Evolutionary conservation across 1,140 invertebrate genomes (phyloP), one percentile per base, ranked within the genome.

Genomic region (Lucilia cuprina): DNA sequence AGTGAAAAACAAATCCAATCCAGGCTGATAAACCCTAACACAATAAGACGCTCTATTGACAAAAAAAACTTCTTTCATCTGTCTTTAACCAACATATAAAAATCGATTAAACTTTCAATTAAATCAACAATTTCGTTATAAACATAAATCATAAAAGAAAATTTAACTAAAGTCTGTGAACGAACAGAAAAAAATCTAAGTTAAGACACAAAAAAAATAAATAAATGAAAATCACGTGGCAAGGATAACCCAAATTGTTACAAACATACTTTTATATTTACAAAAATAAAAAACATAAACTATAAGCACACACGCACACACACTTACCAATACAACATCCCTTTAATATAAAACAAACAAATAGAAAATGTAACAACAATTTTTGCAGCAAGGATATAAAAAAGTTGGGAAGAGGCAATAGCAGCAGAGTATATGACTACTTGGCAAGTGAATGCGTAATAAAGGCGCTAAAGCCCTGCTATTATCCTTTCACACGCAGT

Each of bases 401-500:
- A 34, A 41, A 47, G 49, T 4, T 60, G 65, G 21, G 80, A 30
- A n/a, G 30, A 41, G 21, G 74, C 19, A 49, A 30, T 65, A 78
- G 80, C 14, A 34, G 65, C 10, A 82, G 14, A 78, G 25, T 49
- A 80, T 30, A 30, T 3, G 25, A 30, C 77, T 80, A 80, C 77
- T 80, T 80, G 77, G 77, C 82, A 74, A 88, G 88, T 85, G 85
- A 88, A 78, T 86, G 65, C 30, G 83, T 85, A 77, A 83, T 80
- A 80, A 84, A 74, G 55, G 55, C 30, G 65, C 85, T 87, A 86
- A 89, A 87, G 87, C 87, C n/a, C 50, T 86, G 82, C 84, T 88
- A 89, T 89, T 90, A 89, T 90, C 88, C 88, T 89, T 89, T 90
- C 87, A 89, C 89, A 89, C 87, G 88, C 88, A 89, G 87, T 83